Base-by-base conservation (phyloP, 1,140 invertebrate genomes). In the Drosophila bifasciata region DNA sequence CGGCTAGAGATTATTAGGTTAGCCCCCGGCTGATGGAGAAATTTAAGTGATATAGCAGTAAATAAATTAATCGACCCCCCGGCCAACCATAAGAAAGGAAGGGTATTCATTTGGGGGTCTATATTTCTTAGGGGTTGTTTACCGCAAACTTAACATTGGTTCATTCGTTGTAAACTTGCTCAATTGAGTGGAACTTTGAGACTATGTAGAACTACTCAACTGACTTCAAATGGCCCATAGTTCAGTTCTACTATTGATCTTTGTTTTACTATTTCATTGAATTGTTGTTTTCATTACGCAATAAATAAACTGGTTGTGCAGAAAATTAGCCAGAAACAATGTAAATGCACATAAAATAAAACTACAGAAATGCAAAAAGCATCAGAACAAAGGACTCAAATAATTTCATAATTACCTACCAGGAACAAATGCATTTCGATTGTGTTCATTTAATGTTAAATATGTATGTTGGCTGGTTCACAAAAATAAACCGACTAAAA, bases 1-100 rank as follows among this genome's bases (percentile, higher is more conserved):
- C 32, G 28, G 70, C 40, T 59, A 63, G 60, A 74, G 70, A 74
- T 74, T 75, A 75, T 75, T 75, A 75, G 71, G 70, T 75, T 75
- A 72, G 67, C 49, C 50, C 21, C 58, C 57, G 19, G 56, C 55
- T 51, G 56, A 56, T 58, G 70, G 71, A n/a, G 49, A 73, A 72
- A 60, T 73, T 55, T 73, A 73, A 73, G 70, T 73, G 70, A 73
- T 73, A 76, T 61, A 63, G 62, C 72, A 46, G 71, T 75, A 76
- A 75, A 68, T 76, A 63, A 76, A 75, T 75, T 75, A 74, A 61
- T 66, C 55, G 36, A 44, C 25, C 28, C 45, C 44, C 9, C 23
- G 19, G 46, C 39, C 15, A 5, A 13, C 32, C 32, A 36, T 13
- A 36, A 36, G 32, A 4, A 13, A 13, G 11, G 11, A 36, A 13